A percentile compares a stretch with the other conserved stretches of the same genome.
phyloP scores from a whole-genome alignment of 2,888 invertebrate species.

The Tenthredo distinguenda region DNA sequence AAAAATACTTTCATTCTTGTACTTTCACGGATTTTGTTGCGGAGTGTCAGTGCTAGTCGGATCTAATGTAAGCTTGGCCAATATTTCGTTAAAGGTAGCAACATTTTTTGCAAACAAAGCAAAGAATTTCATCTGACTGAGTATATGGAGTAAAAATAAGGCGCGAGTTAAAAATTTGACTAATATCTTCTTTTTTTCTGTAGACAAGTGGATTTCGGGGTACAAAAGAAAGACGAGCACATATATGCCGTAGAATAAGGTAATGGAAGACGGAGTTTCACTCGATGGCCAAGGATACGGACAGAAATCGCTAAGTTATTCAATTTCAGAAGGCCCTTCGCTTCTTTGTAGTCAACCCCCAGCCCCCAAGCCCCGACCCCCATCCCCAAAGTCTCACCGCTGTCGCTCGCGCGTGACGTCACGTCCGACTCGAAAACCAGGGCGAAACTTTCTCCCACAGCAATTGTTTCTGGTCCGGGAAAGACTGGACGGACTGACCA shows the following conservation, averaged over 20 bases:
- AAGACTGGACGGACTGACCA: background rate
- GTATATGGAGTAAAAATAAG: too few relatives aligned
- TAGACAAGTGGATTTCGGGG: background rate
- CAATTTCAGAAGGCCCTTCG: constrained; percentile 20
- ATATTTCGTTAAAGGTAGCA: too few relatives aligned
- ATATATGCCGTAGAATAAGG: background rate
- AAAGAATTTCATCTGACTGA: too few relatives aligned
- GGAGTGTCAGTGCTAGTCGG: too few relatives aligned
- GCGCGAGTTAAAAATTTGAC: background rate
- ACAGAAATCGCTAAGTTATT: constrained; percentile 37
- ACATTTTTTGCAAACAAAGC: too few relatives aligned
- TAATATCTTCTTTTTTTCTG: background rate
- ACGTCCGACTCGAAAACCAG: constrained; percentile 21
- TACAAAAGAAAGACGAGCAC: background rate
- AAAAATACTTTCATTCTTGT: too few relatives aligned
- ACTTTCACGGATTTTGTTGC: too few relatives aligned
- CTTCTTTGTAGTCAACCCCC: constrained; percentile 20
- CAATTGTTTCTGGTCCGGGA: constrained; percentile 13
- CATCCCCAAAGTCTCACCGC: background rate
- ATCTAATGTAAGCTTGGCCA: too few relatives aligned
- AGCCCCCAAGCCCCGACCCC: background rate
- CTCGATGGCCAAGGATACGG: background rate
- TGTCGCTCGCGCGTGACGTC: constrained; percentile 36
- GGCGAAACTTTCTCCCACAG: constrained; percentile 17
- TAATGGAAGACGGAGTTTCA: background rate